These are phyloP conservation scores for Thrips palmi DNA, from an alignment of 1,140 invertebrate genomes.

Conservation along the genomic window DNA sequence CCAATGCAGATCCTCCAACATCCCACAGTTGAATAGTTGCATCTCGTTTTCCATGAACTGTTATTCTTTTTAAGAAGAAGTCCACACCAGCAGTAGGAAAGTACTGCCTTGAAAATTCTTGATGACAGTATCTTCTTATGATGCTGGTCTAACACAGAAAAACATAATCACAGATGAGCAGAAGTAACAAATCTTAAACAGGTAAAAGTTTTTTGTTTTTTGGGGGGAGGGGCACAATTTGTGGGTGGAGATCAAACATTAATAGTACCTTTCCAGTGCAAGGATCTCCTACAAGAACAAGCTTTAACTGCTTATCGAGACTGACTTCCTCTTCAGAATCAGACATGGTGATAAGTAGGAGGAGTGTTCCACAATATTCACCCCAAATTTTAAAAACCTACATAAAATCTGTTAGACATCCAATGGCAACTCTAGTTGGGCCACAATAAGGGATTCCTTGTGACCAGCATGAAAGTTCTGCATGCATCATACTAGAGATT, in stretches of 20 bases:
- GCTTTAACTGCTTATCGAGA: constrained; percentile 48
- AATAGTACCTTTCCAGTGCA: constrained; percentile 56
- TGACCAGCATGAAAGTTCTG: too few relatives aligned
- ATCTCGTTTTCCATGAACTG: constrained; percentile 43
- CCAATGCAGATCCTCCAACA: constrained; percentile 55
- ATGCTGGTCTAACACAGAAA: constrained; percentile 39
- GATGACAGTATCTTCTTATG: constrained; percentile 46
- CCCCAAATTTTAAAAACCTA: too few relatives aligned
- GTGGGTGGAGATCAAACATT: constrained; percentile 11
- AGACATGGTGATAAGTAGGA: too few relatives aligned
- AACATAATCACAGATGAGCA: constrained; percentile 3
- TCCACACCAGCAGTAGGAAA: constrained; percentile 61
- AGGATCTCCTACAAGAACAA: constrained; percentile 63
- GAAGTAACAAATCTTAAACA: constrained; percentile 10
- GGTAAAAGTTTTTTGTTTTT: constrained; percentile 5
- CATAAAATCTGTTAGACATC: too few relatives aligned
- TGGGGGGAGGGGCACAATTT: constrained; percentile 2
- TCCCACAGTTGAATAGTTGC: constrained; percentile 66
- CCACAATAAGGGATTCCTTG: too few relatives aligned
- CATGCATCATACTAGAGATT: too few relatives aligned
- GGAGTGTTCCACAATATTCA: too few relatives aligned
- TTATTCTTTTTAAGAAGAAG: constrained; percentile 51
- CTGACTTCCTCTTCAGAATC: constrained; percentile 45
- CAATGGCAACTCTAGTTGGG: too few relatives aligned
- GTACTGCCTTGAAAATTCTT: constrained; percentile 56